Evolutionary conservation across 2,888 invertebrate species (phyloP), one percentile per base, ranked within the genome.

Genomic region (Carterocephalus palaemon): DNA sequence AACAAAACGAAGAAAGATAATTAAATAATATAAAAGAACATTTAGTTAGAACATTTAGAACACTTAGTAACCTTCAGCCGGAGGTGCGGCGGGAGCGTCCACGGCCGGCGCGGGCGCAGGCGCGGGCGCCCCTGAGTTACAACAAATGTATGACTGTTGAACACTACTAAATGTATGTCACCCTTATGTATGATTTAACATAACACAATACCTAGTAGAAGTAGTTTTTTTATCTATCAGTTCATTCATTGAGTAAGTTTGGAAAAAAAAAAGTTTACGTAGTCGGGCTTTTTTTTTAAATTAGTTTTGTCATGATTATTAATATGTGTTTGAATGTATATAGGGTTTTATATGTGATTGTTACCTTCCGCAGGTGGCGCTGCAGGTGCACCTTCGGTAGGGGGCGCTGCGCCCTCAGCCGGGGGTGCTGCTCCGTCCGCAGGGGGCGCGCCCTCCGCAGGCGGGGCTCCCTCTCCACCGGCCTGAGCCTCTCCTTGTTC

Each of bases 381-480:
- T 6, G 54, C 54, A 4, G 53, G 48, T 2, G 53, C 48, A 2
- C 47, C 61, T 40, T 56, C 62, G 3, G 57, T 49, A 0, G 56
- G 47, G 1, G 56, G 50, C 1, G 59, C 58, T 1, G 56, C 50
- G 8, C 59, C 68, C 38, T 64, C 49, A 16, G 60, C 57, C 7
- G 70, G 61, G 2, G 60, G 67, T 55, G 16, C 71, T 55, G 16
- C 71, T 58, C 59, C 74, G 3, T 70, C 65, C 4, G 60, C 52
- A 2, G 56, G 50, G 13, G 81, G 66, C 8, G 66, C 69, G 5
- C 48, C 74, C 57, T 70, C 71, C 0, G 67, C 57, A 2, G 66
- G 59, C 1, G 66, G 59, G 3, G 63, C 62, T 0, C 73, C 75
- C 28, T 70, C 70, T 32, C 70, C 74, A 56, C 69, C 70, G 0